phyloP scores from a whole-genome alignment of 2,888 invertebrate species.

The Euproctis similis region DNA sequence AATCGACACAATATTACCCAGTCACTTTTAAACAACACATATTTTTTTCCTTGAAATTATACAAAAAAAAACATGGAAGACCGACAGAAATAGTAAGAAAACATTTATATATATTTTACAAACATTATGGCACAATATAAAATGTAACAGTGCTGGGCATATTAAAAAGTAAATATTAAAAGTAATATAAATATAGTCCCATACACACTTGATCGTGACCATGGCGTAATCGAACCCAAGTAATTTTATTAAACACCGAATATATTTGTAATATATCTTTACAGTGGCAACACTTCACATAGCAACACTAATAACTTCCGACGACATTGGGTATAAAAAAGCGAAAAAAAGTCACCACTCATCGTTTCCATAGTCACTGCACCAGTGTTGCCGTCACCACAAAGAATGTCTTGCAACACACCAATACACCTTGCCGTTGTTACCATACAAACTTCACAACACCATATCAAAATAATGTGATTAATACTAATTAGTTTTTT shows the following conservation, averaged over 20 bases:
- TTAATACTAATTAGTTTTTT: slow-evolving; percentile 13
- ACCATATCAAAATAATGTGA: slow-evolving; percentile 8
- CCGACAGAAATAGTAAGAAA: slow-evolving; percentile 23
- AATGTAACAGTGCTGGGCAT: slow-evolving; percentile 13
- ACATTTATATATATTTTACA: slow-evolving; percentile 16
- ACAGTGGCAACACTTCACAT: slow-evolving; percentile 25
- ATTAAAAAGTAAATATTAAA: slow-evolving; percentile 13
- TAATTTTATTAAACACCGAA: slow-evolving; percentile 28
- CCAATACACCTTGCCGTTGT: slow-evolving; percentile 5
- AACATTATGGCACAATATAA: slow-evolving; percentile 25
- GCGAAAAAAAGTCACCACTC: slow-evolving; percentile 16
- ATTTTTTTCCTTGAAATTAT: slow-evolving; percentile 9
- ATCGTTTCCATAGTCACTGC: slow-evolving; percentile 17
- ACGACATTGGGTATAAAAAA: slow-evolving; percentile 20
- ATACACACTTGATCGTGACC: slow-evolving; percentile 18
- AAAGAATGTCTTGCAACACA: slow-evolving; percentile 19
- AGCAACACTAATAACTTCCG: slow-evolving; percentile 22
- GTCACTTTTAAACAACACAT: slow-evolving; percentile 16
- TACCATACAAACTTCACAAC: slow-evolving; percentile 5
- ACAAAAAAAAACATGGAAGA: slow-evolving; percentile 42
- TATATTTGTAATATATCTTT: too few relatives aligned
- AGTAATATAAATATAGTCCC: slow-evolving; percentile 17
- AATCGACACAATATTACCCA: slow-evolving; percentile 18
- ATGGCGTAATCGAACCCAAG: slow-evolving; percentile 22
- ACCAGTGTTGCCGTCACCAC: slow-evolving; percentile 21